phyloP scores from a whole-genome alignment of 2,888 invertebrate species.

The Amphipyra berbera region DNA sequence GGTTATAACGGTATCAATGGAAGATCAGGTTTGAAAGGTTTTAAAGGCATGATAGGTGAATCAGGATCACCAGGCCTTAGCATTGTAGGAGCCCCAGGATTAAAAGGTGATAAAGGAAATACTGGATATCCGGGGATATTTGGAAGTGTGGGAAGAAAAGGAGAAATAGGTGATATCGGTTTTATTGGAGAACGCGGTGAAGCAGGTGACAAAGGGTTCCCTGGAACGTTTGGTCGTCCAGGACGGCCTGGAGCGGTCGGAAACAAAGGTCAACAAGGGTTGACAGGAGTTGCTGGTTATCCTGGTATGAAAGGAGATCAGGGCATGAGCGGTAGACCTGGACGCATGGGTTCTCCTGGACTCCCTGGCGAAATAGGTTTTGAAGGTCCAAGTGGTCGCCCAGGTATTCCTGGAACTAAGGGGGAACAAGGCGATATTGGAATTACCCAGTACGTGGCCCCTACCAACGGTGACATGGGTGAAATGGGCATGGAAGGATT shows the following conservation, averaged over 20 bases:
- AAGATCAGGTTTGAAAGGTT: conserved; percentile 66
- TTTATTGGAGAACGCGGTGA: conserved; percentile 84
- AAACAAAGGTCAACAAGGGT: conserved; percentile 82
- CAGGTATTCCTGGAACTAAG: conserved; percentile 56
- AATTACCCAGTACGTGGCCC: conserved; percentile 68
- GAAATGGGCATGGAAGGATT: conserved; percentile 90
- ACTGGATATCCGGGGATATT: conserved; percentile 86
- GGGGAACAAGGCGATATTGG: conserved; percentile 79
- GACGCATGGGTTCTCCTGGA: conserved; percentile 88
- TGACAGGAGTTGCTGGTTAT: conserved; percentile 82
- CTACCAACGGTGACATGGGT: conserved; percentile 85
- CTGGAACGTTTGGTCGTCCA: conserved; percentile 89
- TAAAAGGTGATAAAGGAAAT: conserved; percentile 91
- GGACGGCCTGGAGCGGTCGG: conserved; percentile 89
- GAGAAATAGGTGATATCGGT: conserved; percentile 90
- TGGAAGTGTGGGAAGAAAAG: conserved; percentile 88
- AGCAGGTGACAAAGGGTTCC: conserved; percentile 85
- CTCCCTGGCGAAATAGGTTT: conserved; percentile 87
- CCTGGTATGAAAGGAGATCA: conserved; percentile 71
- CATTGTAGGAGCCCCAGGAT: conserved; percentile 85
- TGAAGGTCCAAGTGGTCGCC: conserved; percentile 52
- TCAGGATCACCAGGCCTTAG: conserved; percentile 87
- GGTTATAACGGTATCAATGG: conserved; percentile 88
- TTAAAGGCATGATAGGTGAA: conserved; percentile 58
- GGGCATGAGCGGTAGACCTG: conserved; percentile 73